Evolutionary conservation across 2,888 invertebrate genomes (phyloP).

Genomic region (Petrophora chlorosata): DNA sequence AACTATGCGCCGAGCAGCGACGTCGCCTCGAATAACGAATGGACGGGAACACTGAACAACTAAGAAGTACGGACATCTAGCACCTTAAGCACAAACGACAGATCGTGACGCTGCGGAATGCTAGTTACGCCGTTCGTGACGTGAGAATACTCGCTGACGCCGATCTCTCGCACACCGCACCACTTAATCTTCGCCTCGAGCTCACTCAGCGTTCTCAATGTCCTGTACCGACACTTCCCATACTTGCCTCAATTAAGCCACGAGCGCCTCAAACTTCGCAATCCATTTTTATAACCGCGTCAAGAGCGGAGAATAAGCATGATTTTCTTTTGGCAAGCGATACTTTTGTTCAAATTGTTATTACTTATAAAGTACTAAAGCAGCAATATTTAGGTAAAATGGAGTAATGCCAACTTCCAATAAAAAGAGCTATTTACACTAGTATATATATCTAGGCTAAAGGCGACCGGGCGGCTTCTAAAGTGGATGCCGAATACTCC

Average conservation of each 20-base stretch:
- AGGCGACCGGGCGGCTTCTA: constrained; percentile 40
- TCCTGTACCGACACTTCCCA: constrained; percentile 41
- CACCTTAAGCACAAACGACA: constrained; percentile 23
- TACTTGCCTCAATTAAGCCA: constrained; percentile 52
- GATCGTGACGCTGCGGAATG: constrained; percentile 40
- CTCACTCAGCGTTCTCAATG: constrained; percentile 49
- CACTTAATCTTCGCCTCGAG: constrained; percentile 51
- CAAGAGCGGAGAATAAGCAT: constrained; percentile 36
- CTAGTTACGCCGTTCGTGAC: constrained; percentile 37
- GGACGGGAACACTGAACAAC: constrained; percentile 37
- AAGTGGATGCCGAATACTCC: constrained; percentile 43
- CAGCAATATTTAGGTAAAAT: constrained; percentile 59
- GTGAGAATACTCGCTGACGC: constrained; percentile 54
- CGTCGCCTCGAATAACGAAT: constrained; percentile 56
- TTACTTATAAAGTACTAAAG: constrained; percentile 53
- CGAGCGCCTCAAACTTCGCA: constrained; percentile 35
- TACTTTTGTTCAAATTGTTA: constrained; percentile 50
- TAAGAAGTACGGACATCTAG: constrained; percentile 42
- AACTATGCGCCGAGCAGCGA: constrained; percentile 44
- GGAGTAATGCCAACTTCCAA: constrained; percentile 66
- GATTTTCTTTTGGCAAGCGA: constrained; percentile 50
- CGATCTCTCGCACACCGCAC: constrained; percentile 37
- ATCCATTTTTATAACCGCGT: constrained; percentile 42
- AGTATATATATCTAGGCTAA: constrained; percentile 40
- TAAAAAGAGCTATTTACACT: constrained; percentile 50